These are phyloP conservation scores for Mormoops blainvillei DNA, from an alignment of 2,113 vertebrate genomes.

Conservation along the genomic window DNA sequence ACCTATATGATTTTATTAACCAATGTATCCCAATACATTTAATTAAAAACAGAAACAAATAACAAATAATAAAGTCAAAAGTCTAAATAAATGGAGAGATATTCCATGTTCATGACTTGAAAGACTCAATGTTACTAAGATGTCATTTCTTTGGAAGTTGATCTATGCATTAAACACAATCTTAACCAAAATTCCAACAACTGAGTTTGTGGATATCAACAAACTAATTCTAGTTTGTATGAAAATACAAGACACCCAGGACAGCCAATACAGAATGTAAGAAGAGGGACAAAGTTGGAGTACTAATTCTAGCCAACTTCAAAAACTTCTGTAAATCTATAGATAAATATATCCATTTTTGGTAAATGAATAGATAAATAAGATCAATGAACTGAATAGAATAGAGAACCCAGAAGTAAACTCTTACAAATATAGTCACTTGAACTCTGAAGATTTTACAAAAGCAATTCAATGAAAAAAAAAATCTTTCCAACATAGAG, in stretches of 20 bases:
- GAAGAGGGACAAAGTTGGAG: not conserved
- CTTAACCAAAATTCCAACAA: not conserved
- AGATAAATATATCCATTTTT: not conserved
- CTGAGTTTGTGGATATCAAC: not conserved
- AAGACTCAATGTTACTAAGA: not conserved
- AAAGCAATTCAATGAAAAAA: not conserved
- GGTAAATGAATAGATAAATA: not conserved
- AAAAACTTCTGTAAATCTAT: not conserved
- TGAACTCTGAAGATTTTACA: not conserved
- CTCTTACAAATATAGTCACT: not conserved
- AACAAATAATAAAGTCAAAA: not conserved
- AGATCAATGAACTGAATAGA: not conserved
- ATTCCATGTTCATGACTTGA: not conserved
- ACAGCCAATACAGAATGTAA: not conserved
- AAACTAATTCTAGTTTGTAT: not conserved
- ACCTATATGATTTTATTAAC: not conserved
- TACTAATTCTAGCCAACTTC: not conserved
- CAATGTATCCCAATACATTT: not conserved
- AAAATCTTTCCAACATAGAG: not conserved
- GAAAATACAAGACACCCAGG: not conserved
- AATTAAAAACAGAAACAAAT: not conserved
- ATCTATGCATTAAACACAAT: not conserved
- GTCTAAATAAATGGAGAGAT: not conserved
- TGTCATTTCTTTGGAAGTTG: not conserved
- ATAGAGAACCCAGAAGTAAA: not conserved